phyloP scores from a whole-genome alignment of 2,888 invertebrate genomes.

The Pilophorus perplexus region DNA sequence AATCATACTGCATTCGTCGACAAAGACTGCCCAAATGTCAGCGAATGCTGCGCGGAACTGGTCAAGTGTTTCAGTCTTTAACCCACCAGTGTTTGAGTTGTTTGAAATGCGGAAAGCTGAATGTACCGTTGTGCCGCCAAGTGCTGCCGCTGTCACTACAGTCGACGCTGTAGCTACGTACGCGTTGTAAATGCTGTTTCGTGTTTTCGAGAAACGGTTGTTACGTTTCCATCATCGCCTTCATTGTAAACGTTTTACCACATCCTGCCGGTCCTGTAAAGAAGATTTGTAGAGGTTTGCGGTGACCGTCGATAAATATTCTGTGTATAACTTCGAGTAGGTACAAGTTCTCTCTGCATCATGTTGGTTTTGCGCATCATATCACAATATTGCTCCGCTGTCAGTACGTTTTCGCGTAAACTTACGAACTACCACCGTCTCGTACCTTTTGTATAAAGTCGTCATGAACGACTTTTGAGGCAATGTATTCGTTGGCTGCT shows the following conservation, averaged over 20 bases:
- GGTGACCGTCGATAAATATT: conserved; percentile 1
- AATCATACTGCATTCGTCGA: conserved; percentile 52
- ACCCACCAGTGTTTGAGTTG: not conserved
- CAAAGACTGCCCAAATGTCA: conserved; percentile 16
- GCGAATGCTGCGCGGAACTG: conserved; percentile 6
- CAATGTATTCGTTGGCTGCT: conserved; percentile 5
- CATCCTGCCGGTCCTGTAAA: too few species aligned
- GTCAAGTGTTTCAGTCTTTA: conserved; percentile 11
- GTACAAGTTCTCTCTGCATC: not conserved
- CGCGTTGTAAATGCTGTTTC: not conserved
- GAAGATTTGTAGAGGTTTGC: conserved; percentile 1
- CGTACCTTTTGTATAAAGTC: not conserved
- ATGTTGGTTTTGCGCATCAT: too few species aligned
- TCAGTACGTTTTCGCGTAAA: too few species aligned
- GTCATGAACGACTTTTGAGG: conserved; percentile 11
- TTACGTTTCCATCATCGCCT: too few species aligned
- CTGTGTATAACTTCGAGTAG: conserved; percentile 3
- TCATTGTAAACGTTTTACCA: too few species aligned
- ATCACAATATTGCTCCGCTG: too few species aligned
- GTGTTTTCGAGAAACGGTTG: conserved; percentile 9
- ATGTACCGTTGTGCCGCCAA: conserved; percentile 11
- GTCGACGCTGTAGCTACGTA: conserved; percentile 10
- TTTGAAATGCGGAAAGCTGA: conserved; percentile 11
- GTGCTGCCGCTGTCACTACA: conserved; percentile 1
- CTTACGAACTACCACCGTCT: too few species aligned